A percentile compares a stretch with the other conserved stretches of the same genome.
Evolutionary conservation across 2,797 vertebrate genomes (phyloP).

Genomic region (Enteromius trimaculatus): DNA sequence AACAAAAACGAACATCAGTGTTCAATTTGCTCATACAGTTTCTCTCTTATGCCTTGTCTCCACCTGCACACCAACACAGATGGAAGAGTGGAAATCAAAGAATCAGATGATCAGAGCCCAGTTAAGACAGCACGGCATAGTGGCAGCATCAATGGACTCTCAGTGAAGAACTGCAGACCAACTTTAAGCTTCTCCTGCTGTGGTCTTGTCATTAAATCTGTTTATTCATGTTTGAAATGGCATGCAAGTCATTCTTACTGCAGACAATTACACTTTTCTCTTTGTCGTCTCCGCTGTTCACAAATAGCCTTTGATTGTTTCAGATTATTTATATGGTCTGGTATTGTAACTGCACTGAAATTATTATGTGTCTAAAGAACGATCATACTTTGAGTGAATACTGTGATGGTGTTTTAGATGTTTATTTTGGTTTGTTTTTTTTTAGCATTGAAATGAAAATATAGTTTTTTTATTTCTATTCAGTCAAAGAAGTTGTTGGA

Average conservation of each 20-base stretch:
- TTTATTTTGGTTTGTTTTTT: background rate
- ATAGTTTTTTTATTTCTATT: no score
- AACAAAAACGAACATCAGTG: background rate
- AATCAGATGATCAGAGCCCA: slow-evolving; percentile 81
- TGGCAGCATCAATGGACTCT: slow-evolving; percentile 75
- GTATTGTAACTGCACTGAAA: slow-evolving; percentile 42
- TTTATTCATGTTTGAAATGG: slow-evolving; percentile 8
- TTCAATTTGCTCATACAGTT: background rate
- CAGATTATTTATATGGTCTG: slow-evolving; percentile 28
- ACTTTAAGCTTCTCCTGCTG: background rate
- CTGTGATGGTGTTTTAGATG: slow-evolving; percentile 4
- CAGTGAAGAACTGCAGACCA: slow-evolving; percentile 68
- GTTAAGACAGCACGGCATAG: slow-evolving; percentile 77
- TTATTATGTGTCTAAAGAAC: slow-evolving; percentile 27
- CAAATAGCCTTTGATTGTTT: slow-evolving; percentile 16
- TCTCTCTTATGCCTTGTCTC: background rate
- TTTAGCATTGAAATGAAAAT: no score
- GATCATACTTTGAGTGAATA: slow-evolving; percentile 12
- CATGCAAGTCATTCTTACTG: background rate
- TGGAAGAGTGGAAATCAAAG: slow-evolving; percentile 83
- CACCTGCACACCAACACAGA: slow-evolving; percentile 61
- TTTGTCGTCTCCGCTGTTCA: background rate
- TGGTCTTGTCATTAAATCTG: background rate
- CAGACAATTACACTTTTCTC: background rate
- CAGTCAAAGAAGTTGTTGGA: background rate